Evolutionary conservation across 2,888 invertebrate genomes (phyloP), one percentile per base, ranked within the genome.

Genomic region (Tortricodes alternella): DNA sequence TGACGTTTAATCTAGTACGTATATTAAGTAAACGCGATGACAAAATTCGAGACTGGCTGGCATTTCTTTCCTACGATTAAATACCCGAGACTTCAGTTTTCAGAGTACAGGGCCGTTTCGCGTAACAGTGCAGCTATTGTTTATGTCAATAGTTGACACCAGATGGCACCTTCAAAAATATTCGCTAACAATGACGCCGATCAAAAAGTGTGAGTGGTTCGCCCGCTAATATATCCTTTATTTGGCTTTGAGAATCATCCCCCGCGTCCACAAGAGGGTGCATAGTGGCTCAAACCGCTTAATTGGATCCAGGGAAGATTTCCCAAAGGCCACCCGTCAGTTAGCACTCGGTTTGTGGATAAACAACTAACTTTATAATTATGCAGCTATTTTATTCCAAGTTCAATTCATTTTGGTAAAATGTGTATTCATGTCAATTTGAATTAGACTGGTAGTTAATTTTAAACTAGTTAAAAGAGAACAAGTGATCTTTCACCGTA

Each of bases 271-370:
- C 29, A 18, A 19, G 21, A 41, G 46, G 57, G 43, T 43, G 29
- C 53, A 46, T 27, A 49, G 48, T 37, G 52, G 23, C 32, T 23
- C 41, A 46, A 38, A 15, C 35, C 37, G 41, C 44, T 57, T 61
- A 61, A 61, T 61, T 61, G 61, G 61, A 61, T 61, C 59, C 41
- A n/a, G 37, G 29, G 29, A 53, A 53, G 56, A 61, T 61, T 59
- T 61, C 61, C 56, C 59, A 56, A 59, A 52, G 56, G 59, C 60
- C 21, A 48, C 24, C 56, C 51, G 61, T 56, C 61, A 50, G 41
- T 35, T 46, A 32, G 29, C 46, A 38, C 44, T 44, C 23, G 21
- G 8, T 6, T 2, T 19, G 49, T 23, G 24, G 24, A 24, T 23
- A 24, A 21, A 44, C 35, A 24, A 48, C 46, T 9, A 24, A 43